Conservation (phyloP, 92 coral and sea anemone genomes). For the Muricea muricata region DNA sequence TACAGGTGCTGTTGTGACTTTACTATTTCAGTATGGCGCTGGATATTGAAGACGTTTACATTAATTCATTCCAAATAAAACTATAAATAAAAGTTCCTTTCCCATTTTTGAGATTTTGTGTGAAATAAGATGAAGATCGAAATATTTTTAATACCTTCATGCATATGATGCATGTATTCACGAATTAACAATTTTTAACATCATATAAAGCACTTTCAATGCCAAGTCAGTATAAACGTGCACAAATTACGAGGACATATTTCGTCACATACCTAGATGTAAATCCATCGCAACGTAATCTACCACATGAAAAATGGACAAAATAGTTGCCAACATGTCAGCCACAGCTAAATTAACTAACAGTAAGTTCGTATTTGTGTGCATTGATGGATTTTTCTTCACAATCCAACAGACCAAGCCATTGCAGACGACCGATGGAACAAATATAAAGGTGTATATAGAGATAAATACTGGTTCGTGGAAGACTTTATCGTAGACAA, state of each 20-base stretch:
- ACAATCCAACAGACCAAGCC: constrained; percentile 35
- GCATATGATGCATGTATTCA: too few relatives aligned
- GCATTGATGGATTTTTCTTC: constrained; percentile 28
- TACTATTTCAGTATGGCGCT: too few relatives aligned
- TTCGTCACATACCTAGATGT: background rate
- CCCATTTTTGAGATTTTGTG: too few relatives aligned
- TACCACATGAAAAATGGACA: constrained; percentile 2
- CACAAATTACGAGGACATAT: background rate
- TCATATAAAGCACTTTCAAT: background rate
- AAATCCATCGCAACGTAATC: background rate
- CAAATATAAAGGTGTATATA: background rate
- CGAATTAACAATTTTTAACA: background rate
- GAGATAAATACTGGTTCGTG: background rate
- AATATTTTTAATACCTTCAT: too few relatives aligned
- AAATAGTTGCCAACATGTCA: constrained; percentile 16
- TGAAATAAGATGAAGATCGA: too few relatives aligned
- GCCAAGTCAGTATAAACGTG: too few relatives aligned
- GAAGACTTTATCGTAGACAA: constrained; percentile 20
- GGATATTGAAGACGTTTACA: too few relatives aligned
- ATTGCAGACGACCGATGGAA: constrained; percentile 22
- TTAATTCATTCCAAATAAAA: too few relatives aligned
- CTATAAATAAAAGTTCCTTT: too few relatives aligned
- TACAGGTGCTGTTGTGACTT: too few relatives aligned
- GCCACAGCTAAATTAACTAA: constrained; percentile 26
- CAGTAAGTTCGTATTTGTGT: constrained; percentile 15